These are phyloP conservation scores for Sylvietta virens DNA, from an alignment of 2,113 vertebrate genomes.

Conservation along the genomic window DNA sequence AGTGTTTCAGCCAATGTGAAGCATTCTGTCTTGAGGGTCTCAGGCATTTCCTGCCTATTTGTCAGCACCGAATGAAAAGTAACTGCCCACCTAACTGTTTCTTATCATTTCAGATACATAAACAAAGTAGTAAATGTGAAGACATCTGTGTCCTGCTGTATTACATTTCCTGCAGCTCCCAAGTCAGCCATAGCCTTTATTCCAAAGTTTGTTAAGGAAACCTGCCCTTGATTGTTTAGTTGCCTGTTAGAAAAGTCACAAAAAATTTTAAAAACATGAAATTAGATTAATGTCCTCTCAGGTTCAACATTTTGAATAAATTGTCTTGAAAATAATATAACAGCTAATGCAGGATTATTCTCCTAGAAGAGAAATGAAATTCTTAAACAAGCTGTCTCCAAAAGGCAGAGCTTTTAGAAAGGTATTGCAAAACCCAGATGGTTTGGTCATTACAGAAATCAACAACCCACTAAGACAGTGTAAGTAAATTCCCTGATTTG, in stretches of 20 bases:
- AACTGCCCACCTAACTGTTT: neutral
- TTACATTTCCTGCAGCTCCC: neutral
- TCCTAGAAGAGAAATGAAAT: neutral
- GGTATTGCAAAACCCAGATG: neutral
- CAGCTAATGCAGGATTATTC: neutral
- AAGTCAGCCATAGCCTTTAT: neutral
- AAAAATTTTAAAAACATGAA: neutral
- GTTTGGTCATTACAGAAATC: neutral
- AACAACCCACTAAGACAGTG: neutral
- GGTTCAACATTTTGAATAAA: neutral
- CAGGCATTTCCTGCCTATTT: neutral
- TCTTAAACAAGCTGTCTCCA: neutral
- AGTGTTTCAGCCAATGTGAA: neutral
- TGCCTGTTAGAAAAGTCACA: neutral
- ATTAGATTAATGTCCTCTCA: neutral
- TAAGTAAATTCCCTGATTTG: neutral
- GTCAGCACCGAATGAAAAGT: neutral
- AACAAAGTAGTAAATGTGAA: neutral
- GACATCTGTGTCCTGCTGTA: too few species aligned
- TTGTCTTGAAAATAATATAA: neutral
- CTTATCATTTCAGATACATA: neutral
- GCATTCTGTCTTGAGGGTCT: neutral
- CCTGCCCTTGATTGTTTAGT: neutral
- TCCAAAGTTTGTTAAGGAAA: neutral
- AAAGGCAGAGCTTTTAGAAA: neutral